A percentile compares a stretch with the other conserved stretches of the same genome.
Conservation (phyloP, 1,140 invertebrate species). For the Papilio helenus region DNA sequence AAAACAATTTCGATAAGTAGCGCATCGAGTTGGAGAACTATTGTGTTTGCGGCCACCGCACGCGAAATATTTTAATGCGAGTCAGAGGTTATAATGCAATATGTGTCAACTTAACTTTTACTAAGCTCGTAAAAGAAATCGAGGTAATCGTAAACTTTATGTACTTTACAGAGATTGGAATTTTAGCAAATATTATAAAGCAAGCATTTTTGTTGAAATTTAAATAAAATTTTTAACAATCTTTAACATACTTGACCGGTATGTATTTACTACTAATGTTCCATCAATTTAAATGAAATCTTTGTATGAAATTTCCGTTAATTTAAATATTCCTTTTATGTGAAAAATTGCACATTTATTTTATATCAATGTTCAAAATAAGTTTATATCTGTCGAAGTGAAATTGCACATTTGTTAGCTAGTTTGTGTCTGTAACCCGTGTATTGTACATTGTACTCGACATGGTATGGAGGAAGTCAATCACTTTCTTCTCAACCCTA, state of each 20-base stretch:
- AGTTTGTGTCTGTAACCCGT: background rate
- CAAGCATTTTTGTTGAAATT: background rate
- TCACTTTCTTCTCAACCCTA: slow-evolving; percentile 10
- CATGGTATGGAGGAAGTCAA: background rate
- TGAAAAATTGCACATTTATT: too few relatives aligned
- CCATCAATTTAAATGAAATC: too few relatives aligned
- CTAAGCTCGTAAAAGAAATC: background rate
- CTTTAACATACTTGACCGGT: too few relatives aligned
- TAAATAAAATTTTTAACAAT: too few relatives aligned
- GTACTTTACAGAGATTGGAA: background rate
- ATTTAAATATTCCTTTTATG: too few relatives aligned
- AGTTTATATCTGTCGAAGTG: background rate
- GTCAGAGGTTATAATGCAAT: background rate
- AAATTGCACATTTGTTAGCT: background rate
- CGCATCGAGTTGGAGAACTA: slow-evolving; percentile 14
- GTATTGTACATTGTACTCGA: background rate
- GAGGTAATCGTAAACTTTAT: background rate
- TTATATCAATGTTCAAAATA: too few relatives aligned
- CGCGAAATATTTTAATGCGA: background rate
- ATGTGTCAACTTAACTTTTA: slow-evolving; percentile 4
- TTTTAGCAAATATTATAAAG: background rate
- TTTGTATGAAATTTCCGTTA: too few relatives aligned
- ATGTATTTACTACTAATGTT: too few relatives aligned
- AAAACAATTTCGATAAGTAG: slow-evolving; percentile 42
- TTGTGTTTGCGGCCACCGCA: background rate